These are phyloP conservation scores for Epirrita christyi DNA, from an alignment of 2,888 invertebrate species.

Conservation along the genomic window DNA sequence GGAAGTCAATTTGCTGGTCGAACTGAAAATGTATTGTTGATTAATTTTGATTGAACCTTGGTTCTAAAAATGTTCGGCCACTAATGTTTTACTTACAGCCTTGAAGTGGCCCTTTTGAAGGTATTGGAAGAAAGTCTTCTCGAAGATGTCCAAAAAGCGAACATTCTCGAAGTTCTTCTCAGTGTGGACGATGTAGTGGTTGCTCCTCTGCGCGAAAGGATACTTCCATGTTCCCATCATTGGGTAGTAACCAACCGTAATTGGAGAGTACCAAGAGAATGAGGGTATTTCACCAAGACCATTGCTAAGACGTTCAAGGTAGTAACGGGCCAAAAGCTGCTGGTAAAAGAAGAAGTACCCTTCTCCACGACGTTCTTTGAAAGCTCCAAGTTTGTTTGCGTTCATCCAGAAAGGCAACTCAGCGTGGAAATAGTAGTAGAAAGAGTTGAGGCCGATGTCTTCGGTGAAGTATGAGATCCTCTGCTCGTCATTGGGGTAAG, in stretches of 20 bases:
- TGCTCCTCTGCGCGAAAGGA: constrained; percentile 85
- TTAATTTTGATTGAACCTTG: neutral
- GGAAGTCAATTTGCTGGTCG: constrained; percentile 62
- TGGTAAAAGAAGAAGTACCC: constrained; percentile 87
- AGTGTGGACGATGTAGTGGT: constrained; percentile 84
- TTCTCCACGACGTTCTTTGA: constrained; percentile 86
- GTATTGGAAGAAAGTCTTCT: constrained; percentile 80
- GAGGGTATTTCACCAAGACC: constrained; percentile 86
- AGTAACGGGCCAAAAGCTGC: constrained; percentile 88
- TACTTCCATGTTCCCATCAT: constrained; percentile 51
- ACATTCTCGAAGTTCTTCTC: constrained; percentile 78
- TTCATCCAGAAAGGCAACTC: constrained; percentile 87
- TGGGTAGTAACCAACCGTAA: constrained; percentile 64
- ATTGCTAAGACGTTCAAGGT: constrained; percentile 88
- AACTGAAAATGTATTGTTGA: constrained; percentile 49
- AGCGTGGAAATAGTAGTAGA: constrained; percentile 87
- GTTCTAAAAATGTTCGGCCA: neutral
- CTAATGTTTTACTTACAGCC: constrained; percentile 66
- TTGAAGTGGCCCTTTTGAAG: constrained; percentile 83
- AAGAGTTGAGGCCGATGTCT: constrained; percentile 88
- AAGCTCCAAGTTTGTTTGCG: constrained; percentile 70
- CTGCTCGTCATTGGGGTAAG: constrained; percentile 84
- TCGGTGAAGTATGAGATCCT: constrained; percentile 88
- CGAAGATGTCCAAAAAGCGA: constrained; percentile 86
- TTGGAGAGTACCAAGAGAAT: constrained; percentile 87